A percentile compares a stretch with the other conserved stretches of the same genome.
phyloP scores from a whole-genome alignment of 2,888 invertebrate species.

The Catocala sponsa region DNA sequence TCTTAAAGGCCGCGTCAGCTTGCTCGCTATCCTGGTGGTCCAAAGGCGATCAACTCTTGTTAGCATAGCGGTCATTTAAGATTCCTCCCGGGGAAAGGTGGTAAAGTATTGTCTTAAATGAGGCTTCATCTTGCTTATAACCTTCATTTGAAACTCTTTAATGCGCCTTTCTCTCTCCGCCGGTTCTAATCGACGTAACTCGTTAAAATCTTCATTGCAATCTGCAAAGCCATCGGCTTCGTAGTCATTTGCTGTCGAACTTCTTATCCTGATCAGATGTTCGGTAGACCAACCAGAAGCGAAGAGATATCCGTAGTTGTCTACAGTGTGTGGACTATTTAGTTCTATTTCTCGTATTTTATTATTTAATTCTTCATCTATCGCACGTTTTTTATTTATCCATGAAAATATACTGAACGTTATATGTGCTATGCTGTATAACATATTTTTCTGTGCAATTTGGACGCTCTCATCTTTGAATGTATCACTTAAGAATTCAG shows the following conservation, averaged over 20 bases:
- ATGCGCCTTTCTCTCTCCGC: background rate
- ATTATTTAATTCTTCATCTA: background rate
- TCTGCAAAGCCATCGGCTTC: conserved; percentile 1
- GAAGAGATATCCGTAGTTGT: background rate
- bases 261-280: conserved; percentile 1
- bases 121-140: conserved; percentile 16
- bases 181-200: background rate
- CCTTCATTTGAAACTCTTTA: background rate
- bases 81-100: background rate
- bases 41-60: no score
- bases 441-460: background rate
- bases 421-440: background rate
- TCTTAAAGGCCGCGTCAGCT: no score
- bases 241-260: conserved; percentile 9
- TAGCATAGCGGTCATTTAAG: no score
- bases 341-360: background rate
- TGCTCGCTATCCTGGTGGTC: no score
- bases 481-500: conserved; percentile 5
- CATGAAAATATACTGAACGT: background rate
- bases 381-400: conserved; percentile 3
- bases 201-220: background rate
- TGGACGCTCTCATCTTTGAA: background rate
- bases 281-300: background rate
- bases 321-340: no score
- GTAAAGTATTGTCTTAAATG: conserved; percentile 16